Evolutionary conservation across 2,797 vertebrate species (phyloP).

Genomic region (Myotis findleyi): DNA sequence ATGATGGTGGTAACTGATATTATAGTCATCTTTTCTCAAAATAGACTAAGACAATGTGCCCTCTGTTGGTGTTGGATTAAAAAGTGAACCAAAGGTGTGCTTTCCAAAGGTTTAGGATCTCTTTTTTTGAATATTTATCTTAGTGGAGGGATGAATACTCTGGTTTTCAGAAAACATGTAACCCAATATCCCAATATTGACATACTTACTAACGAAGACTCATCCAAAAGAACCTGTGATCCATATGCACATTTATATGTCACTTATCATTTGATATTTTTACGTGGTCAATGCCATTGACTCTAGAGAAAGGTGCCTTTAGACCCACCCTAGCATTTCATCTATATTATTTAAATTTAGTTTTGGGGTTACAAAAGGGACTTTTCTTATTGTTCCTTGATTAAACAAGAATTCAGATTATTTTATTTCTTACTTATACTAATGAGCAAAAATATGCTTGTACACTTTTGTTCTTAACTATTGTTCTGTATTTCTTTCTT

Average conservation of each 20-base stretch:
- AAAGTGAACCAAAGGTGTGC: neutral
- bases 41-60: neutral
- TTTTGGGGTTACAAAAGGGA: neutral
- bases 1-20: neutral
- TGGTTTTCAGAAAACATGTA: neutral
- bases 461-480: neutral
- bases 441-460: neutral
- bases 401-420: neutral
- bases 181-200: neutral
- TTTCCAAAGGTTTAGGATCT: neutral
- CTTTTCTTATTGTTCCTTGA: neutral
- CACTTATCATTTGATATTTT: neutral
- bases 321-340: neutral
- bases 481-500: neutral
- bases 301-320: neutral
- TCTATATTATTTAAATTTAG: neutral
- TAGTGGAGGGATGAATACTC: neutral
- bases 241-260: neutral
- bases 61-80: neutral
- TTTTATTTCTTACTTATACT: neutral
- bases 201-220: neutral
- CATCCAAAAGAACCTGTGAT: neutral
- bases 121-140: neutral
- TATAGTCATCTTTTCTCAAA: neutral
- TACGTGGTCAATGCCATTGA: neutral